Conservation (phyloP, 2,797 vertebrate genomes). For the Myiothlypis coronata region DNA sequence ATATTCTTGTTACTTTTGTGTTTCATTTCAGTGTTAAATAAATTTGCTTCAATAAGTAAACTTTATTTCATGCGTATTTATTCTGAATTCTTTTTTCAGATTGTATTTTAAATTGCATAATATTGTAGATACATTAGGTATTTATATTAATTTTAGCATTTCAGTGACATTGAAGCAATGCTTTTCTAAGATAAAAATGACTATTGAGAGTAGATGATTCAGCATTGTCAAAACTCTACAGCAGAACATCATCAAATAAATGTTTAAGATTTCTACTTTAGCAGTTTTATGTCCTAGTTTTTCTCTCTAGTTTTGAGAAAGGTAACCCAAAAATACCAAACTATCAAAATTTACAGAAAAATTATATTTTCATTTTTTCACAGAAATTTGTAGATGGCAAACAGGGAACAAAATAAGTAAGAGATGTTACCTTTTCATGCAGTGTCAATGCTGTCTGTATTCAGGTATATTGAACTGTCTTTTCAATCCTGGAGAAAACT, state of each 20-base stretch:
- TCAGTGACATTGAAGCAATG: neutral
- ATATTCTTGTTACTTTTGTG: neutral
- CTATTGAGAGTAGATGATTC: neutral
- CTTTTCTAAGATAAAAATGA: neutral
- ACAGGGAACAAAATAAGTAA: neutral
- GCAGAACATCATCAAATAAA: neutral
- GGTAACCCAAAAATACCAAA: neutral
- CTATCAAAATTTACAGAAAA: neutral
- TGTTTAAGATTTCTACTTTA: neutral
- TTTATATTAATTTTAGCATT: neutral
- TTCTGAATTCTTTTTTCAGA: neutral
- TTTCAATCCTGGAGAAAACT: neutral
- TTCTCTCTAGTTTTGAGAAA: neutral
- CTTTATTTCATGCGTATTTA: neutral
- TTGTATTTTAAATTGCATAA: neutral
- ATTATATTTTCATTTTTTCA: rapidly evolving
- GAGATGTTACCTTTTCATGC: neutral
- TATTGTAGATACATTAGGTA: neutral
- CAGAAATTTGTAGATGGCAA: neutral
- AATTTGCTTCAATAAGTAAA: neutral
- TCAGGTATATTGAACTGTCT: neutral
- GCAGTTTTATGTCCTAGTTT: neutral
- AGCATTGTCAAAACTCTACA: neutral
- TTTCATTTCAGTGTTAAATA: neutral
- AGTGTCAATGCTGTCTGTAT: neutral